These are phyloP conservation scores for Hirundichthys speculiger DNA, from an alignment of 2,113 vertebrate genomes.

Conservation along the genomic window DNA sequence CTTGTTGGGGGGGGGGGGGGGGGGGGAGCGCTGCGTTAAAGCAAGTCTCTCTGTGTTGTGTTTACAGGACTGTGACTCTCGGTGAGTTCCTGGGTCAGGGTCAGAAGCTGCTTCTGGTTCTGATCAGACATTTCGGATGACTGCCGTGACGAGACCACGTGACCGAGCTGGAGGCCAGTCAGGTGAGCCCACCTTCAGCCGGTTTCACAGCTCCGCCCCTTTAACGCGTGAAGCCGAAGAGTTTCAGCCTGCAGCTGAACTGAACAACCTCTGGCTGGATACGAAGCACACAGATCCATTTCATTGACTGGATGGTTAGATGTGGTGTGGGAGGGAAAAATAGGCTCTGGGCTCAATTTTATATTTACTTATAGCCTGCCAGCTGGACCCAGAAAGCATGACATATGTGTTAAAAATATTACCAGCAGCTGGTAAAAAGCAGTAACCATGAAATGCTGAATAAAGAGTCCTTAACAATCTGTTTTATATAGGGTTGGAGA, in stretches of 20 bases:
- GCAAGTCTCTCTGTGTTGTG: background rate
- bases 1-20: too few species aligned
- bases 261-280: background rate
- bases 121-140: constrained; percentile 78
- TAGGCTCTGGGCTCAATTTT: background rate
- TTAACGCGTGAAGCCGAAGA: too few species aligned
- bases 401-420: too few species aligned
- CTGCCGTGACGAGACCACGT: constrained; percentile 80
- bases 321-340: too few species aligned
- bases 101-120: constrained; percentile 77
- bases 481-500: too few species aligned
- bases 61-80: constrained; percentile 67
- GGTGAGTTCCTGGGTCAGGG: constrained; percentile 61
- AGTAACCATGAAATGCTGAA: too few species aligned
- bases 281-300: background rate
- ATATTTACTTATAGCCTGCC: background rate
- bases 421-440: too few species aligned
- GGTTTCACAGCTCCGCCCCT: background rate
- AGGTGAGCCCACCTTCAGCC: constrained; percentile 43
- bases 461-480: too few species aligned
- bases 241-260: too few species aligned
- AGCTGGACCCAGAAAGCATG: background rate
- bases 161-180: constrained; percentile 68
- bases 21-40: background rate
- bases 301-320: too few species aligned